Base-by-base conservation (phyloP, 2,888 invertebrate species). In the Tryphoninae sp. region DNA sequence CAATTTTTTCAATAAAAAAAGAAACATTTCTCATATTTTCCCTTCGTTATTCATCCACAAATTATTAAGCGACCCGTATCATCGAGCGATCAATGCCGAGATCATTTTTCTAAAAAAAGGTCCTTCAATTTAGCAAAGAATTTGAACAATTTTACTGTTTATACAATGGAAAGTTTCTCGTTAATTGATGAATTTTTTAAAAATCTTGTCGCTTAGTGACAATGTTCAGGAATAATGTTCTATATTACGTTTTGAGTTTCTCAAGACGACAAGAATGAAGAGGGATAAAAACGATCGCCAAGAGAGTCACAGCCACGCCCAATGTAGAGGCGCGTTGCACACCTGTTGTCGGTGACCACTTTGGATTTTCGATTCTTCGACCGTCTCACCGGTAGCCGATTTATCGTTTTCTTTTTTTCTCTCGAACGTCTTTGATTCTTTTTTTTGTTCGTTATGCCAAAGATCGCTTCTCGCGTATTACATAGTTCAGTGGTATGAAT, bases 301-400 rank as follows among this genome's bases (percentile, higher is more conserved):
- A 75, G 77, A 40, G 26, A 55, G 26, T 64, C 33, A 64, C 53
- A 59, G 72, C 80, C 81, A 86, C 84, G 83, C 83, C 82, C 82
- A 76, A 67, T 78, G 65, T 77, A 82, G 84, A 82, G 85, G 83
- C 72, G 64, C 84, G 83, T 84, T 82, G 49, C 78, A 26, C 84
- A 87, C 87, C 87, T 86, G 86, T 87, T 77, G 80, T 80, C 59
- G 23, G 51, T 26, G 61, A 62, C 79, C 81, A 69, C 69, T 59
- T 78, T 40, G 45, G 69, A 68, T 61, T 13, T 9, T 71, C 49
- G 65, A 42, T 53, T 26, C 55, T 58, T 59, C 64, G 23, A 53
- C 53, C n/a, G 19, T 71, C 53, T 62, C 62, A 22, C 80, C 33
- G 71, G 80, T 78, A 69, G 80, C 75, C 78, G 73, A 42, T 69